Evolutionary conservation across 2,797 vertebrate species (phyloP).

Genomic region (Brachyrhaphis roseni): DNA sequence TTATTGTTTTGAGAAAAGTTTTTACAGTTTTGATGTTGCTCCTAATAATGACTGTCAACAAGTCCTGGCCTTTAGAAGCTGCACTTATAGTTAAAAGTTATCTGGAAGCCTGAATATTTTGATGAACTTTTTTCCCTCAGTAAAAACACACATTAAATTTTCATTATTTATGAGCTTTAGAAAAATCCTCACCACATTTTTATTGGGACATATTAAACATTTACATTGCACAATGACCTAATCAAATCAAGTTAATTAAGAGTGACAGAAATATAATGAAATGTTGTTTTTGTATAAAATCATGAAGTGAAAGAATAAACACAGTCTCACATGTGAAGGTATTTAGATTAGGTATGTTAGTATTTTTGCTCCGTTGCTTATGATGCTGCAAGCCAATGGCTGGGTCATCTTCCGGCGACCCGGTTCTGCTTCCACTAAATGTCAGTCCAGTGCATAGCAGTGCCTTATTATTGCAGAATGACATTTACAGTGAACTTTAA

Average conservation of each 20-base stretch:
- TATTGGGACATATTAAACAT: background rate
- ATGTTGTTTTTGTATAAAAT: constrained; percentile 51
- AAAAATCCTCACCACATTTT: background rate
- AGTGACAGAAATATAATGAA: constrained; percentile 14
- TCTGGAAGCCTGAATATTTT: background rate
- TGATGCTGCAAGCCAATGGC: constrained; percentile 62
- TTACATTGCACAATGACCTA: background rate
- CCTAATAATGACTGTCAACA: background rate
- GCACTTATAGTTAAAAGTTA: background rate
- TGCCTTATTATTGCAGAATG: constrained; percentile 82
- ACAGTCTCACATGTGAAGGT: background rate
- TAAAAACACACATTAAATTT: background rate
- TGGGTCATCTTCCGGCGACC: constrained; percentile 65
- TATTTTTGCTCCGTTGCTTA: constrained; percentile 44
- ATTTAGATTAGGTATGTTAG: constrained; percentile 1
- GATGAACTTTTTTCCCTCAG: background rate
- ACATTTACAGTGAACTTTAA: constrained; percentile 87
- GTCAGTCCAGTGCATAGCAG: constrained; percentile 76
- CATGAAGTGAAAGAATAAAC: constrained; percentile 24
- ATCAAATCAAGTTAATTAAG: constrained; percentile 11
- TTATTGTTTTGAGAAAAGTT: background rate
- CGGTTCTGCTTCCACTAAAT: constrained; percentile 74
- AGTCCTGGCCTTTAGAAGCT: background rate
- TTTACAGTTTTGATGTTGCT: background rate
- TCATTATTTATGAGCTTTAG: background rate